Base-by-base conservation (phyloP, 2,113 vertebrate genomes). In the Octodon degus region DNA sequence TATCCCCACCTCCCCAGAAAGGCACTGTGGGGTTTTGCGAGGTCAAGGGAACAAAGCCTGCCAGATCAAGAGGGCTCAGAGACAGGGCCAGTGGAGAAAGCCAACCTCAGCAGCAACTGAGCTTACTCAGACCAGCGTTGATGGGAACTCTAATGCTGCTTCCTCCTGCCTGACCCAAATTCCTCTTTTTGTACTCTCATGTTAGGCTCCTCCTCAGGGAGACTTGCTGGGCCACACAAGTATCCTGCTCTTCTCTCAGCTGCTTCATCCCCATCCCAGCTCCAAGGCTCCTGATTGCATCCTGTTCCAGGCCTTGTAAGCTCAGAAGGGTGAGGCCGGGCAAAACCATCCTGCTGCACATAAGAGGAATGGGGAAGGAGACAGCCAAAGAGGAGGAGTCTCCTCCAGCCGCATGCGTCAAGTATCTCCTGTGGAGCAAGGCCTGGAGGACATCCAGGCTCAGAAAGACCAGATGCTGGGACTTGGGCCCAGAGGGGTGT, bases 111-210 rank as follows among this genome's bases (percentile, higher is more conserved):
- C 92, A 72, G 84, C 85, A 65, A 5, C 1, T 2, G 25, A 11
- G 74, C 68, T 94, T 55, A 85, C 95, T 92, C 87, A 82, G 17
- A 2, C 25, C 67, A 63, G 77, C 40, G 34, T 62, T 89, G 60
- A 22, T 89, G 94, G 86, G 92, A 95, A 86, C 89, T 58, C 80
- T 94, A 74, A 1, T 1, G 43, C 65, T 91, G 89, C 86, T 90
- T 96, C 96, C 96, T 87, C 90, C 1, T 20, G 19, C 84, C 92
- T 88, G 72, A 77, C 88, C 85, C 92, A 25, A 70, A 96, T 94
- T 95, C 96, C 94, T 89, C 95, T 94, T 94, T 93, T 80, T 63
- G 7, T 7, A 32, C 34, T 43, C 53, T 80, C 27, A 11, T 2
- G 27, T 1, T 20, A 0, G n/a, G 77, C 60, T 34, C 70, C 82